Percentiles rank a stretch among this genome's conserved stretches.
Evolutionary conservation across 2,797 vertebrate species (phyloP).

Genomic region (Pipistrellus pygmaeus): DNA sequence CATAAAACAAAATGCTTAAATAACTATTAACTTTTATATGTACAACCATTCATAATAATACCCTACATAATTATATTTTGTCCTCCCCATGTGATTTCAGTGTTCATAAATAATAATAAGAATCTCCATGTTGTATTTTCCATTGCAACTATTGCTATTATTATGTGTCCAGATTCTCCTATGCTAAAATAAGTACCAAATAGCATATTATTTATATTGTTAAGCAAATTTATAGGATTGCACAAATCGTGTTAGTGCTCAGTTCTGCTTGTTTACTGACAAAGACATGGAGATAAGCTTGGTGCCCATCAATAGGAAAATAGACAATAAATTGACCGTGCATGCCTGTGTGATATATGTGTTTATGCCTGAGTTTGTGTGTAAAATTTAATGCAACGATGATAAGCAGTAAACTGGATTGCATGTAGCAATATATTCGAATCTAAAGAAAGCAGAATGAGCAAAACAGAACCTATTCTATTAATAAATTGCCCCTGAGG

Average conservation of each 20-base stretch:
- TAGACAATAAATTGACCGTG: neutral
- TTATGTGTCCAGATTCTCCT: neutral
- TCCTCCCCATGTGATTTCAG: neutral
- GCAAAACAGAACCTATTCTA: neutral
- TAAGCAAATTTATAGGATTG: neutral
- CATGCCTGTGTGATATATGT: neutral
- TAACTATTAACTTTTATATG: neutral
- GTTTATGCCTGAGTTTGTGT: neutral
- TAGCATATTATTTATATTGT: neutral
- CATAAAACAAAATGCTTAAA: neutral
- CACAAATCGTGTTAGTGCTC: neutral
- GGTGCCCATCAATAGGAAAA: neutral
- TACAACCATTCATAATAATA: neutral
- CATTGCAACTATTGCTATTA: neutral
- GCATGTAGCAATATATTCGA: neutral
- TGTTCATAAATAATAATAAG: neutral
- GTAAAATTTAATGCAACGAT: neutral
- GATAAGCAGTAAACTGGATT: neutral
- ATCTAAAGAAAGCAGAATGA: conserved; percentile 11
- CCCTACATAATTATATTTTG: neutral
- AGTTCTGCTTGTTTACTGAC: neutral
- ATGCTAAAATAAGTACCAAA: neutral
- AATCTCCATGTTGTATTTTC: neutral
- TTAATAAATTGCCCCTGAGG: too few species aligned
- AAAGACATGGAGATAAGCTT: neutral